Conservation (phyloP, 2,113 vertebrate species). For the Jaculus jaculus region DNA sequence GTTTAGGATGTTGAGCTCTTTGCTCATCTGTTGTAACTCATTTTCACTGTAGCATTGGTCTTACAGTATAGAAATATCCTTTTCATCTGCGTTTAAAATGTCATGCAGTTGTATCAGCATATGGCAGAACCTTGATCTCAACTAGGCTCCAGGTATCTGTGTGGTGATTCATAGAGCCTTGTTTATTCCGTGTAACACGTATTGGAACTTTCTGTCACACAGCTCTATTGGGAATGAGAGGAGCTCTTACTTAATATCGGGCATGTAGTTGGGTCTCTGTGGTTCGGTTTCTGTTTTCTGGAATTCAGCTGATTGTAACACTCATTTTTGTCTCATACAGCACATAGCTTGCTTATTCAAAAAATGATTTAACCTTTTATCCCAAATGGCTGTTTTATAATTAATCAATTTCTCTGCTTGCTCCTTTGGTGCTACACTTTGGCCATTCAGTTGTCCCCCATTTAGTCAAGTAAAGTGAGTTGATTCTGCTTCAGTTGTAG, state of each 20-base stretch:
- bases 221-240: rapidly evolving
- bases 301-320: not conserved
- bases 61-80: not conserved
- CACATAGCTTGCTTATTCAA: not conserved
- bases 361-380: not conserved
- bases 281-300: not conserved
- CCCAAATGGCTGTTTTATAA: not conserved
- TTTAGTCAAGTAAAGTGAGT: not conserved
- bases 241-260: not conserved
- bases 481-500: not conserved
- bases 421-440: not conserved
- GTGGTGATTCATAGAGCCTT: not conserved
- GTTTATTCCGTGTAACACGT: not conserved
- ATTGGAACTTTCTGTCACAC: not conserved
- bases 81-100: constrained; percentile 8
- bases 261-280: not conserved
- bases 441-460: not conserved
- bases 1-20: constrained; percentile 1
- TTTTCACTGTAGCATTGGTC: not conserved
- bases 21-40: not conserved
- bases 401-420: not conserved
- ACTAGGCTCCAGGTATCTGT: not conserved
- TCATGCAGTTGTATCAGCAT: not conserved
- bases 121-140: not conserved
- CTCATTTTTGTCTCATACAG: not conserved